Evolutionary conservation across 2,113 vertebrate genomes (phyloP), one percentile per base, ranked within the genome.

Genomic region (Oreochromis tanganicae): DNA sequence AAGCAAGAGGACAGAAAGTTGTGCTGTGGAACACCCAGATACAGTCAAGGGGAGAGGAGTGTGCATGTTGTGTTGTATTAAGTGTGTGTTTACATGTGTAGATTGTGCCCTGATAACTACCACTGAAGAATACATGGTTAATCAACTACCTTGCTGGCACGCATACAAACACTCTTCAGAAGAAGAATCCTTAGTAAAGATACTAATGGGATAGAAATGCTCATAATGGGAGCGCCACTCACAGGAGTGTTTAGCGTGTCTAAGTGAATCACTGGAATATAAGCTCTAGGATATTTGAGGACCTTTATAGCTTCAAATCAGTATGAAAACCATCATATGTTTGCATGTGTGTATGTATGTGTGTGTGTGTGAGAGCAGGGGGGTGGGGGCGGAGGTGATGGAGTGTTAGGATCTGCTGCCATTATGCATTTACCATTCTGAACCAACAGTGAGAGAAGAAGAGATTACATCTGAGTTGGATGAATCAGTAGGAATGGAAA

Each of bases 21-120:
- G 73, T 85, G 80, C 87, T 90, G 91, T 95, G 95, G 96, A 94
- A 96, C 96, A 90, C 93, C 96, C 96, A 96, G 86, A 91, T 94
- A 91, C 38, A 34, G 85, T 24, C 87, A 89, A 63, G 34, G 36
- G 29, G 38, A 66, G 21, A 87, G 21, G 56, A 54, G 57, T 63
- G 59, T 84, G 43, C 81, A 59, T 71, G 84, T 87, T 89, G 75
- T 89, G 88, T 88, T 89, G 46, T 82, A 86, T 86, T 88, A 86
- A 57, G 85, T 85, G 7, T 87, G 79, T 85, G 81, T 89, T 55
- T 79, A 85, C 81, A 83, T 71, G 81, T 91, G 85, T 83, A 96
- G 94, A 96, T 96, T 95, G 95, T 90, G 90, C 93, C 81, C 87
- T 88, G 82, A 93, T 91, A 90, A 89, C 80, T 52, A 68, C 50